These are phyloP conservation scores for Melanophora roralis DNA, from an alignment of 2,888 invertebrate genomes.

Conservation along the genomic window DNA sequence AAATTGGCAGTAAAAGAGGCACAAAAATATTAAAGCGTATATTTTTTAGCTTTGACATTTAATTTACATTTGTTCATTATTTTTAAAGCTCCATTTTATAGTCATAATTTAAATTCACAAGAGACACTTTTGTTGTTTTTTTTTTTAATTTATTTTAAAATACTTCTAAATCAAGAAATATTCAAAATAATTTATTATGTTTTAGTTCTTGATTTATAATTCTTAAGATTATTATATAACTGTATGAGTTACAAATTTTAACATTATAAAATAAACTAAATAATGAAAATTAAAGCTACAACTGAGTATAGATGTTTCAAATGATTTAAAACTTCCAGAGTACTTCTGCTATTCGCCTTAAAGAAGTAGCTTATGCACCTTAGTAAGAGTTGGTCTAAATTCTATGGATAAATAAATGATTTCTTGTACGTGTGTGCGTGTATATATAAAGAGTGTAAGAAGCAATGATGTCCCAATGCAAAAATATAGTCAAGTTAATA, in stretches of 20 bases:
- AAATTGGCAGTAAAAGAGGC: too few relatives aligned
- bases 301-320: constrained; percentile 23
- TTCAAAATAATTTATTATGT: background rate
- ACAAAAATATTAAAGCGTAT: too few relatives aligned
- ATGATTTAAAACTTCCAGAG: constrained; percentile 48
- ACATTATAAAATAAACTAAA: constrained; percentile 19
- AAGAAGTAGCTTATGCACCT: background rate
- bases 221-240: background rate
- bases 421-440: background rate
- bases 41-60: too few relatives aligned
- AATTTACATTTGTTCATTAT: too few relatives aligned
- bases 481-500: constrained; percentile 49
- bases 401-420: background rate
- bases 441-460: constrained; percentile 4
- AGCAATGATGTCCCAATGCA: constrained; percentile 37
- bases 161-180: background rate
- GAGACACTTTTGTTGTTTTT: too few relatives aligned
- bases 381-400: too few relatives aligned
- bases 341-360: background rate
- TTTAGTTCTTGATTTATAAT: constrained; percentile 6
- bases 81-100: too few relatives aligned
- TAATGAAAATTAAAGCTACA: background rate
- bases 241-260: background rate
- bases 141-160: too few relatives aligned
- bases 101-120: too few relatives aligned